Evolutionary conservation across 2,113 vertebrate species (phyloP).

Genomic region (Hylia prasina): DNA sequence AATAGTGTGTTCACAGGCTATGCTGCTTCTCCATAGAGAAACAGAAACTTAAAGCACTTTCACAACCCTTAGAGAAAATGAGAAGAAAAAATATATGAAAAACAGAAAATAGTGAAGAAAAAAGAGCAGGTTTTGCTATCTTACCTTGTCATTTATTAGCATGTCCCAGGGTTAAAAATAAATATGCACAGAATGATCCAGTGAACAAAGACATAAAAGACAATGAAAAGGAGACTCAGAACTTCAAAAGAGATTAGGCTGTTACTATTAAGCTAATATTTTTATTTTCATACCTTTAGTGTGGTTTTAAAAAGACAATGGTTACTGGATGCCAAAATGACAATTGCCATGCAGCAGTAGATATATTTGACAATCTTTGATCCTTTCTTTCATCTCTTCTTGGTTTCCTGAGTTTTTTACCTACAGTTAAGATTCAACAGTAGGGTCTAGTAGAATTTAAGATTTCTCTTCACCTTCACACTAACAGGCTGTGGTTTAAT

Average conservation of each 20-base stretch:
- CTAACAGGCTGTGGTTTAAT: background rate
- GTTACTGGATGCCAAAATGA: background rate
- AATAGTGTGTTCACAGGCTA: background rate
- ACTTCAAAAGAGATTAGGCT: background rate
- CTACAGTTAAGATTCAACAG: background rate
- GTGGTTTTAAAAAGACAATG: background rate
- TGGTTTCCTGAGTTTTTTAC: background rate
- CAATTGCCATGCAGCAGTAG: background rate
- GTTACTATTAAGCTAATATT: background rate
- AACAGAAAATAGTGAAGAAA: background rate
- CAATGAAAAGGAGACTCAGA: background rate
- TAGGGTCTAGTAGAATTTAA: background rate
- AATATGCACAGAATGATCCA: background rate
- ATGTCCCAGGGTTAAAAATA: background rate
- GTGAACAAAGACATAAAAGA: background rate
- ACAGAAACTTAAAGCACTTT: background rate
- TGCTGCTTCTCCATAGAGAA: background rate
- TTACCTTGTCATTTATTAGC: background rate
- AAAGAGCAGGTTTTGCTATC: background rate
- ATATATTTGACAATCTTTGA: background rate
- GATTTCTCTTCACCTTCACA: background rate
- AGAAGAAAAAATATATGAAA: background rate
- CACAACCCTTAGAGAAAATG: background rate
- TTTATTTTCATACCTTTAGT: background rate
- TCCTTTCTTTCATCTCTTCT: background rate